Conservation (phyloP, 2,797 vertebrate species). For the Chelonia mydas region DNA sequence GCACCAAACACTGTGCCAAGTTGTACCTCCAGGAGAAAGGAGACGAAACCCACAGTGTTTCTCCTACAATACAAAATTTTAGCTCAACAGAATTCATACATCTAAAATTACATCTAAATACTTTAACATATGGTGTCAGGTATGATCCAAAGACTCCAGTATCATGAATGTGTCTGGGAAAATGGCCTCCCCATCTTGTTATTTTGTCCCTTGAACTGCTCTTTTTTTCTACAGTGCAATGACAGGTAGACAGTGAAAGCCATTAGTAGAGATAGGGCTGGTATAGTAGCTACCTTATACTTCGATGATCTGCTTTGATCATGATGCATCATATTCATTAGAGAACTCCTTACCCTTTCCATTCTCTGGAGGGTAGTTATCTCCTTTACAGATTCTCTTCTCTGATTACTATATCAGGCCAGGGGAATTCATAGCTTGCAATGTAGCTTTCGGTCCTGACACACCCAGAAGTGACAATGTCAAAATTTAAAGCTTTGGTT, state of each 20-base stretch:
- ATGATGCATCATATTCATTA: constrained; percentile 50
- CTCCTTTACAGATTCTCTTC: constrained; percentile 30
- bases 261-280: background rate
- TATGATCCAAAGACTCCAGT: constrained; percentile 6
- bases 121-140: background rate
- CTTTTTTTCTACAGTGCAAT: background rate
- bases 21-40: background rate
- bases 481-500: constrained; percentile 43
- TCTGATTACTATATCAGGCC: constrained; percentile 18
- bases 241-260: constrained; percentile 28
- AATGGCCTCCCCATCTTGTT: background rate
- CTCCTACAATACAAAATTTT: background rate
- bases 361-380: background rate
- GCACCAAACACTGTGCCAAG: background rate
- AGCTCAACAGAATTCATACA: background rate
- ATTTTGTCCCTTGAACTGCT: constrained; percentile 13
- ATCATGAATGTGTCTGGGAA: constrained; percentile 19
- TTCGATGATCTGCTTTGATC: constrained; percentile 67
- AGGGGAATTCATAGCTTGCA: background rate
- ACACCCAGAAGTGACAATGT: constrained; percentile 9
- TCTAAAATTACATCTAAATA: background rate
- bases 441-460: constrained; percentile 12
- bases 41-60: background rate
- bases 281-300: background rate
- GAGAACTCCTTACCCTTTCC: constrained; percentile 31